Conservation (phyloP, 2,797 vertebrate genomes). For the Brachyrhaphis roseni region DNA sequence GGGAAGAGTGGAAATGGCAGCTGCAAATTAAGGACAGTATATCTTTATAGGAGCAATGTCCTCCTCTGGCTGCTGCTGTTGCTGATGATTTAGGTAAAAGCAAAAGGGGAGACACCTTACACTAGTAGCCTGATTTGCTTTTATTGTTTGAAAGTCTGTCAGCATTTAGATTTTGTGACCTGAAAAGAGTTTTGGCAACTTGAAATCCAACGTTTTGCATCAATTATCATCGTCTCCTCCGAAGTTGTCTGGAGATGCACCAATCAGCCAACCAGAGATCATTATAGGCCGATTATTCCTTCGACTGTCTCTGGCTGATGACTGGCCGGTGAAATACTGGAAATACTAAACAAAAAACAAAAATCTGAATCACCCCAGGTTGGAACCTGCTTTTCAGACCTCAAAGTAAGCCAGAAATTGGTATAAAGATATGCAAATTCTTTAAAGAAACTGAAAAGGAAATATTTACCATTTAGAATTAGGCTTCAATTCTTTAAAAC, state of each 20-base stretch:
- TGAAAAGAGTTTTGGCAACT: background rate
- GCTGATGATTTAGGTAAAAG: conserved; percentile 37
- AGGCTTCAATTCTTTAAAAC: background rate
- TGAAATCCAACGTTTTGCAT: background rate
- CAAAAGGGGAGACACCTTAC: conserved; percentile 5
- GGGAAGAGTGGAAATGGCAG: conserved; percentile 62
- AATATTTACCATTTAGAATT: background rate
- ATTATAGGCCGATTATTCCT: background rate
- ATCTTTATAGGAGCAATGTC: conserved; percentile 43
- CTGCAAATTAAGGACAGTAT: conserved; percentile 55
- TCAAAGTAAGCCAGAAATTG: background rate
- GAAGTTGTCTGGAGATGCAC: background rate
- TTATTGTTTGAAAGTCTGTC: background rate
- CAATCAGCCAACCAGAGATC: background rate
- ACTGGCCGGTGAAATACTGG: background rate
- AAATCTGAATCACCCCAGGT: background rate
- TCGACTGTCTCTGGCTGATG: background rate
- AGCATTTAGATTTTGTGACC: background rate
- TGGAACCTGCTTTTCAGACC: background rate
- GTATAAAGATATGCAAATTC: background rate
- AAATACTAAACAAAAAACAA: background rate
- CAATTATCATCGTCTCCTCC: background rate
- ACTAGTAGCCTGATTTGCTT: conserved; percentile 47
- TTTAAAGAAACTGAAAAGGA: background rate
- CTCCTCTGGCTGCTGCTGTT: conserved; percentile 20